Evolutionary conservation across 2,113 vertebrate species (phyloP).

Genomic region (Leptosomus discolor): DNA sequence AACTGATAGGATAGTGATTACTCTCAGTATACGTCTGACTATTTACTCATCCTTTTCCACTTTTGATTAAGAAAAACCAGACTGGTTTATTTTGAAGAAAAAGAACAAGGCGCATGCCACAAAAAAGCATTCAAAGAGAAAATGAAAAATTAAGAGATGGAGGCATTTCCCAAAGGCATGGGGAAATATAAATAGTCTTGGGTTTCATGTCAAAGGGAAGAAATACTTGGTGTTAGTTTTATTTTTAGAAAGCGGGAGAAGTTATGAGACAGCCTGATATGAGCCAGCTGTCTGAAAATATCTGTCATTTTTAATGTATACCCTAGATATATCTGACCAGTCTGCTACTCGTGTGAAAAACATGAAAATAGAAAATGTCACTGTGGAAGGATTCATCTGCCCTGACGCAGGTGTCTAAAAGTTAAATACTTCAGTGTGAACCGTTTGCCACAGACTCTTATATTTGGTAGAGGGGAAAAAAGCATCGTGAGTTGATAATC

Average conservation of each 20-base stretch:
- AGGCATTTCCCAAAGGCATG: slow-evolving; percentile 29
- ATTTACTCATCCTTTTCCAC: neutral
- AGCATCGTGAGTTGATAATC: neutral
- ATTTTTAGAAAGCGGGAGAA: slow-evolving; percentile 52
- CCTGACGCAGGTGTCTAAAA: neutral
- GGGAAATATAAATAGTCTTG: slow-evolving; percentile 40
- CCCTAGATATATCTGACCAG: slow-evolving; percentile 6
- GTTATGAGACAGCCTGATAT: slow-evolving; percentile 42
- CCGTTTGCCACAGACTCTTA: neutral
- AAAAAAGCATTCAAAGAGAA: neutral
- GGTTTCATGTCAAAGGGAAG: slow-evolving; percentile 29
- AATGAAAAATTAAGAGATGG: slow-evolving; percentile 1
- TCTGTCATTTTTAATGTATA: slow-evolving; percentile 27
- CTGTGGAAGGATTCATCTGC: neutral
- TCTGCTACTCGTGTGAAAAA: neutral
- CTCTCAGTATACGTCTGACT: neutral
- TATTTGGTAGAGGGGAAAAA: neutral
- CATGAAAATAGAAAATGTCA: neutral
- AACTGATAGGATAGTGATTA: neutral
- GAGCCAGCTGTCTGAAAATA: slow-evolving; percentile 29
- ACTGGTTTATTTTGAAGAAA: neutral
- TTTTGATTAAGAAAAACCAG: neutral
- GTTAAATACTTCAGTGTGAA: neutral
- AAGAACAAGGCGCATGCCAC: neutral
- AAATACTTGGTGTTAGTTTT: slow-evolving; percentile 51